Evolutionary conservation across 2,797 vertebrate genomes (phyloP), one percentile per base, ranked within the genome.

Genomic region (Liasis olivaceus): DNA sequence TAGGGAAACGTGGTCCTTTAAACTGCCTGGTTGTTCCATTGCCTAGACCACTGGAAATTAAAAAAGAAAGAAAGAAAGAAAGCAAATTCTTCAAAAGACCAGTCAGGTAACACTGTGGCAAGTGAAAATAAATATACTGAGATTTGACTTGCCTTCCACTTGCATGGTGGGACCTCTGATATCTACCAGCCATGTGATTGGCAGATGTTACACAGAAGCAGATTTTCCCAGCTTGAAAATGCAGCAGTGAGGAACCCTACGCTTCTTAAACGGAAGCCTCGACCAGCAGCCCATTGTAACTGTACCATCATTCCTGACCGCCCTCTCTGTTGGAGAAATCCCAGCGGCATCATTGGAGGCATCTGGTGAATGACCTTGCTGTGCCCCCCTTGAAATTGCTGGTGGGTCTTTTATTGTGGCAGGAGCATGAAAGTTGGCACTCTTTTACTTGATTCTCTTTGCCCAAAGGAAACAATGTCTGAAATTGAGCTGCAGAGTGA

Each of bases 401-500:
- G 63, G 47, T 17, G 17, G 14, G 8, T 56, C n/a, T 72, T 28
- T 24, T 36, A 6, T 72, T 36, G 28, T 31, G 89, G 28, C 26
- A n/a, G 20, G 36, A 72, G 11, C 51, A 42, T 60, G 86, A 81
- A 81, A 62, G 31, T 26, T 92, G 56, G 28, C 22, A 6, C 22
- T 26, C 62, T 54, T 63, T 36, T 36, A 69, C 31, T 36, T 36
- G 36, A 56, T 62, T 72, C 9, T 91, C 89, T 92, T 86, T 92
- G 66, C 28, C 93, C 91, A 14, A 95, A 98, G 97, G 96, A 97
- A 97, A 97, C 91, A 90, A 99, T 99, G 98, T 98, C 98, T 2
- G 98, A 98, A 77, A 98, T 98, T 66, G 98, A 98, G 95, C 98
- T 96, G 0, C 97, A 97, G 93, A 97, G 97, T 95, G 97, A 98